Conservation (phyloP, 1,140 invertebrate species). For the Pteromalus puparum region DNA sequence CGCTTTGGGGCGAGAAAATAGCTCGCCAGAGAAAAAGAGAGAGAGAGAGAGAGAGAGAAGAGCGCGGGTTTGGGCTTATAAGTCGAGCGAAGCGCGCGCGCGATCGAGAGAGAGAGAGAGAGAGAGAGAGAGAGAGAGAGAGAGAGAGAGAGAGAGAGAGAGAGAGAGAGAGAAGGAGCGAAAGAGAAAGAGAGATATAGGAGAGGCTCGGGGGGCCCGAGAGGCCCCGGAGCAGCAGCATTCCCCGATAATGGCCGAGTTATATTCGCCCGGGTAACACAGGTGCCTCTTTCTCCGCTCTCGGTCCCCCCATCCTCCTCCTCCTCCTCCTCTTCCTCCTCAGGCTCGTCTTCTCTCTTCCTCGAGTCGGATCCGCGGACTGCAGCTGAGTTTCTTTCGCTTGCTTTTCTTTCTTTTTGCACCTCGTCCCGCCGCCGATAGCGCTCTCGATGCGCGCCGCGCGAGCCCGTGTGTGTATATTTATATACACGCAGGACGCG, state of each 20-base stretch:
- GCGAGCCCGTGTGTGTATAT: not conserved
- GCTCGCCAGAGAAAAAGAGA: slow-evolving; percentile 42
- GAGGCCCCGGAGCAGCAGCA: slow-evolving; percentile 63
- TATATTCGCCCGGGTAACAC: slow-evolving; percentile 72
- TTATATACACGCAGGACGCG: not conserved
- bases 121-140: slow-evolving; percentile 44
- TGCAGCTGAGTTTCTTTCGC: not conserved
- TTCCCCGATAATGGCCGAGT: slow-evolving; percentile 72
- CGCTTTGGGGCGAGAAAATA: slow-evolving; percentile 35
- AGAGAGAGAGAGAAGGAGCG: slow-evolving; percentile 34
- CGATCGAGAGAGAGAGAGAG: slow-evolving; percentile 36
- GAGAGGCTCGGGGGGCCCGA: slow-evolving; percentile 24
- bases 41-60: slow-evolving; percentile 24
- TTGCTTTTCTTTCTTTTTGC: slow-evolving; percentile 10
- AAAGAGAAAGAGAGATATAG: slow-evolving; percentile 40
- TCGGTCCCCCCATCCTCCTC: slow-evolving; percentile 30
- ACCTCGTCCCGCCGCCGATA: not conserved
- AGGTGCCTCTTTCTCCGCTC: slow-evolving; percentile 63
- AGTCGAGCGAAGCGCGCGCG: slow-evolving; percentile 23
- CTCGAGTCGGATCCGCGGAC: not conserved
- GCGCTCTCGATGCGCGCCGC: not conserved
- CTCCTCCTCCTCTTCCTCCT: slow-evolving; percentile 27
- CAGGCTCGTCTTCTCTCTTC: slow-evolving; percentile 2
- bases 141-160: slow-evolving; percentile 39
- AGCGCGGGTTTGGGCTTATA: slow-evolving; percentile 30